Percentiles rank a stretch among this genome's conserved stretches.
Conservation (phyloP, 2,113 vertebrate genomes). For the Pavo muticus region DNA sequence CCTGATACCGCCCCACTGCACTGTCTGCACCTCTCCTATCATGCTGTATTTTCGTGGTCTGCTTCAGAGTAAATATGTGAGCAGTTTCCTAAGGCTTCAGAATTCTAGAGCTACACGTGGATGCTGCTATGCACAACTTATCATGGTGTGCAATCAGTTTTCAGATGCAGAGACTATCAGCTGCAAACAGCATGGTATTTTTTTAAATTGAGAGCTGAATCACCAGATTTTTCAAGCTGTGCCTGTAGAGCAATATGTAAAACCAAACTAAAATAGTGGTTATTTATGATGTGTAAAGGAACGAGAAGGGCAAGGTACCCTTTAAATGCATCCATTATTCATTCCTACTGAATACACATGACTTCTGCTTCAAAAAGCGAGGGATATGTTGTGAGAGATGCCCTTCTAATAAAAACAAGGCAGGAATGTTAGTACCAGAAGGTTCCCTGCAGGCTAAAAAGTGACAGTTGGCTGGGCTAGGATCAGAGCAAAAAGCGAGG, state of each 20-base stretch:
- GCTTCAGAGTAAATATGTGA: neutral
- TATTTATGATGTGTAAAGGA: slow-evolving; percentile 63
- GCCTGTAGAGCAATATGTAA: slow-evolving; percentile 23
- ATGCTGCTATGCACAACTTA: neutral
- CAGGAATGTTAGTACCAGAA: slow-evolving; percentile 71
- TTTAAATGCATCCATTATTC: slow-evolving; percentile 74
- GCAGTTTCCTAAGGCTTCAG: neutral
- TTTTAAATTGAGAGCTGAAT: slow-evolving; percentile 39
- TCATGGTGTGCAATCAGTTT: neutral
- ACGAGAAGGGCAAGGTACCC: slow-evolving; percentile 58
- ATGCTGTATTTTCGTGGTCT: neutral
- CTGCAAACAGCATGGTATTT: neutral
- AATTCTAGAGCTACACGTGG: neutral
- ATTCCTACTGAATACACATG: slow-evolving; percentile 68
- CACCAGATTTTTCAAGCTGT: slow-evolving; percentile 34
- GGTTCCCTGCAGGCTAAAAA: slow-evolving; percentile 71
- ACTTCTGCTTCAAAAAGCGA: slow-evolving; percentile 63
- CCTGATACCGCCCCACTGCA: neutral
- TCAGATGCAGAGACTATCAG: slow-evolving; percentile 11
- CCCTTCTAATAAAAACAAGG: slow-evolving; percentile 72
- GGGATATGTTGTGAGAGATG: slow-evolving; percentile 65
- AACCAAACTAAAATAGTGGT: slow-evolving; percentile 15
- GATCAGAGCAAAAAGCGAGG: slow-evolving; percentile 43
- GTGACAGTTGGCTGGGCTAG: slow-evolving; percentile 60
- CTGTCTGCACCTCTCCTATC: neutral